Percentiles rank a stretch among this genome's conserved stretches.
Evolutionary conservation across 1,140 invertebrate species (phyloP).

Genomic region (Drosophila tsacasi): DNA sequence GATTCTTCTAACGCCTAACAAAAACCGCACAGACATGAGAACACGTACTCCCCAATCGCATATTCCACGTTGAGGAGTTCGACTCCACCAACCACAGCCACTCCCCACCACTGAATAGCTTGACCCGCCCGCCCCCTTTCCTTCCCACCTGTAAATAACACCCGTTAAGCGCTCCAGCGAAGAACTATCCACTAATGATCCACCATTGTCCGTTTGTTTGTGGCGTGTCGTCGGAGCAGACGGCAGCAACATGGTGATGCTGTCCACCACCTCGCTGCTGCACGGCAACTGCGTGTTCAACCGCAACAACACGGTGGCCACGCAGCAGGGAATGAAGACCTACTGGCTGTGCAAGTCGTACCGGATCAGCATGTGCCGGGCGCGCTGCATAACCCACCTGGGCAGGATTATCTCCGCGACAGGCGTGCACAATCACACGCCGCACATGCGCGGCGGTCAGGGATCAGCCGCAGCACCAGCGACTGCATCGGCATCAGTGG

Average conservation of each 20-base stretch:
- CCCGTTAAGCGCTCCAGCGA: slow-evolving; percentile 49
- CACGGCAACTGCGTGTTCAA: slow-evolving; percentile 85
- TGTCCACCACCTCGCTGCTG: slow-evolving; percentile 84
- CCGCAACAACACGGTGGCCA: slow-evolving; percentile 85
- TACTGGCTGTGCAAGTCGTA: slow-evolving; percentile 85
- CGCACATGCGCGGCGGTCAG: slow-evolving; percentile 76
- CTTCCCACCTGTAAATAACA: slow-evolving; percentile 64
- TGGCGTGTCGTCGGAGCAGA: slow-evolving; percentile 49
- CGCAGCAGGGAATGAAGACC: slow-evolving; percentile 85
- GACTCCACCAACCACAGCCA: slow-evolving; percentile 16
- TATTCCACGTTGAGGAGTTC: slow-evolving; percentile 2
- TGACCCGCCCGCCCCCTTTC: slow-evolving; percentile 3
- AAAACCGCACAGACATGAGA: slow-evolving; percentile 24
- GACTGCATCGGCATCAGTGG: slow-evolving; percentile 10
- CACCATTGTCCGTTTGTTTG: slow-evolving; percentile 78
- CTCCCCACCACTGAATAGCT: slow-evolving; percentile 12
- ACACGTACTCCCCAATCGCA: slow-evolving; percentile 18
- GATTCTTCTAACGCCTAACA: slow-evolving; percentile 17
- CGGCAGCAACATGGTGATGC: slow-evolving; percentile 84
- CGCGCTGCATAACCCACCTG: slow-evolving; percentile 84
- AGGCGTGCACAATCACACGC: slow-evolving; percentile 83
- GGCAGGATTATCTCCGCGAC: slow-evolving; percentile 84
- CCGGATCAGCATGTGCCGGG: slow-evolving; percentile 85
- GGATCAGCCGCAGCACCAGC: slow-evolving; percentile 7
- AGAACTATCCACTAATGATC: slow-evolving; percentile 70